Evolutionary conservation across 2,888 invertebrate genomes (phyloP), one percentile per base, ranked within the genome.

Genomic region (Tipula vernalis): DNA sequence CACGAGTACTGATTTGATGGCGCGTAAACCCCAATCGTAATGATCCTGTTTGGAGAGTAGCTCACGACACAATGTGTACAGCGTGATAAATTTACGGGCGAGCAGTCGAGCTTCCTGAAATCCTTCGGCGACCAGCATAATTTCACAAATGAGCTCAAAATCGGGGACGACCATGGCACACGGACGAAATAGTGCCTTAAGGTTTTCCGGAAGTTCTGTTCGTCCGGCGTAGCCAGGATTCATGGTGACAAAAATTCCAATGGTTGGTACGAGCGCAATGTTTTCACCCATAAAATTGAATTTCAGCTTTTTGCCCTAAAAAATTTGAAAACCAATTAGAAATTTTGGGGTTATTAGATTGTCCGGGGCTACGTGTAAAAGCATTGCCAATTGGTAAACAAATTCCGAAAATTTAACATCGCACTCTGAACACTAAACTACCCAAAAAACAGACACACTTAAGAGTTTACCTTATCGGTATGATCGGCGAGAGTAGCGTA

Each of bases 131-230:
- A 98, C 97, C 92, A 98, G 94, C 98, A 98, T 98, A 91, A 98
- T 98, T 93, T 98, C 98, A 91, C 97, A 97, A 91, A 98, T 98
- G 89, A 98, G 91, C 89, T 98, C 98, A 91, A 98, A 98, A 92
- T 98, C 98, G 0, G 98, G 98, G 13, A 98, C 98, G 12, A 98
- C 91, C 98, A 98, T 98, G 87, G 98, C 98, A 91, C 98, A 98
- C 0, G 98, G 98, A 89, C 98, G 93, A 89, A 95, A 95, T 8
- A 95, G 90, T 3, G 95, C 95, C 90, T 95, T 93, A 90, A 94
- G 91, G 91, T 97, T 97, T 91, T 97, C 97, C 0, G 97, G 97
- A 86, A 97, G 92, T 90, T 97, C 97, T 0, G 97, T 96, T 88
- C 98, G 93, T 0, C 98, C 98, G 0, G 98, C 98, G 90, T 98